These are phyloP conservation scores for Colius striatus DNA, from an alignment of 2,113 vertebrate genomes.

Conservation along the genomic window DNA sequence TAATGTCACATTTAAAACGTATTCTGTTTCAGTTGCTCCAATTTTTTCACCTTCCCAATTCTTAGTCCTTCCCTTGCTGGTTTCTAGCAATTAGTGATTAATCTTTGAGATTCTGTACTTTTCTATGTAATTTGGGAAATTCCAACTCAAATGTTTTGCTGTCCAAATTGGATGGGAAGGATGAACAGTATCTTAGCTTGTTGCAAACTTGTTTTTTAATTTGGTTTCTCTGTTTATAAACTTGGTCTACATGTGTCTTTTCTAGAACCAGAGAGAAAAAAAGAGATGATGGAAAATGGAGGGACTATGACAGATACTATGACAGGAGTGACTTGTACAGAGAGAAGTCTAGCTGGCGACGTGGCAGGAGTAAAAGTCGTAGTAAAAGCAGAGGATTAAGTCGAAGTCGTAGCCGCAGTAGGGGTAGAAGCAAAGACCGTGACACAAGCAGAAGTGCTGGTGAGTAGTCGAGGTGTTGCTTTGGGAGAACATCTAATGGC, in stretches of 20 bases:
- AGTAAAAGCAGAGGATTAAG: constrained; percentile 84
- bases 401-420: constrained; percentile 83
- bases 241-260: neutral
- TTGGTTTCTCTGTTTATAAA: neutral
- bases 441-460: constrained; percentile 73
- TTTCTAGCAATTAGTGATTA: neutral
- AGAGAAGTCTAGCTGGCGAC: constrained; percentile 92
- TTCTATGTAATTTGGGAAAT: neutral
- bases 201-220: neutral
- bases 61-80: neutral
- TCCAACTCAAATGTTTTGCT: rapidly evolving
- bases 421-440: constrained; percentile 83
- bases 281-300: constrained; percentile 93
- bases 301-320: constrained; percentile 90
- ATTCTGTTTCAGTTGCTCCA: neutral
- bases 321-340: constrained; percentile 88
- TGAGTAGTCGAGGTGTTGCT: constrained; percentile 25
- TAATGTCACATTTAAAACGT: neutral
- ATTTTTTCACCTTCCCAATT: neutral
- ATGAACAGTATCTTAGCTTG: neutral
- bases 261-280: constrained; percentile 89
- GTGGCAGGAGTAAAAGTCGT: constrained; percentile 88
- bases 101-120: neutral
- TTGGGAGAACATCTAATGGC: rapidly evolving
- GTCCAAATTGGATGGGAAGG: neutral